Evolutionary conservation across 2,888 invertebrate genomes (phyloP), one percentile per base, ranked within the genome.

Genomic region (Galeopsomyia nigrocyanea): DNA sequence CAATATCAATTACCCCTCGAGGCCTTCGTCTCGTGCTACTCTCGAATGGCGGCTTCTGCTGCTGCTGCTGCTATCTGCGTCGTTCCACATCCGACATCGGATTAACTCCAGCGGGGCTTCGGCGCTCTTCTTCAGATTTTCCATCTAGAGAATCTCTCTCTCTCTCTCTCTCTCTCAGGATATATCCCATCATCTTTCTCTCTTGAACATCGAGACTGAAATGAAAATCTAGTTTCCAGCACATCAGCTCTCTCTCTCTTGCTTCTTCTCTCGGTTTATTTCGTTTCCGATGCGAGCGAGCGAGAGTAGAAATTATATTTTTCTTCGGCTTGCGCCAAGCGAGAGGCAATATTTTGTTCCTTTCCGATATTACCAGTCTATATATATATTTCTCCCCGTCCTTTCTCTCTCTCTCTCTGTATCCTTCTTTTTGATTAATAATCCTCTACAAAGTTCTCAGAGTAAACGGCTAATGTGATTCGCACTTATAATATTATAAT

Each of bases 201-300:
- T 64, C 53, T 55, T 22, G 64, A 68, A 64, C 63, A 65, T 68
- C 60, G 51, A 57, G 55, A 50, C 58, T 63, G 51, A 65, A 66
- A 72, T 69, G 75, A 75, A 75, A 73, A 73, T 70, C 70, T 68
- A 75, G 72, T 72, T 71, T 71, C 74, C 71, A 39, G 68, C 68
- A 65, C 64, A 70, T 69, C 73, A 70, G 50, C 73, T 70, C 55
- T 49, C 10, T 61, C 55, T 47, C 51, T 49, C 55, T 22, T 9
- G 7, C 22, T 16, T 1, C 21, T n/a, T 39, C 31, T n/a, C 14
- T 31, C 58, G 5, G 64, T 47, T 68, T 65, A 68, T 57, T 75
- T 68, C 68, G 57, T 69, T 72, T 69, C 53, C 66, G 19, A 58
- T 61, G 61, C 71, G 69, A 21, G 50, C n/a, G 51, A 62, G 62